These are phyloP conservation scores for Nymphalis c-album DNA, from an alignment of 2,888 invertebrate genomes.

Conservation along the genomic window DNA sequence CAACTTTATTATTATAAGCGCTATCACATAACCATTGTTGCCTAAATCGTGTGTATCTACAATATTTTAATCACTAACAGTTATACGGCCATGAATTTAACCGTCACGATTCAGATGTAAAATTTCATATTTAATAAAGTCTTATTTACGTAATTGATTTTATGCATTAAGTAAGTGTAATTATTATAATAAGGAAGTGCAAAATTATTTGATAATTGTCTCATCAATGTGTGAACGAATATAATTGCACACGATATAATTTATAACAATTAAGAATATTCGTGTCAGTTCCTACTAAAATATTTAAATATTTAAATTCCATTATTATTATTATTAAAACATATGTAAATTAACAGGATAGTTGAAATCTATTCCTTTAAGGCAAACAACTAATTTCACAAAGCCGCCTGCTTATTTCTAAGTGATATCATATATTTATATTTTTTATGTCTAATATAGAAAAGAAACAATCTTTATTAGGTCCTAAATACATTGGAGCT, in stretches of 20 bases:
- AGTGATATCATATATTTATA: too few relatives aligned
- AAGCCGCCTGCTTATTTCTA: too few relatives aligned
- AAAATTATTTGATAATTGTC: background rate
- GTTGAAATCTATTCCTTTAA: too few relatives aligned
- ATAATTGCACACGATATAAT: background rate
- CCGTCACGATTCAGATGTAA: slow-evolving; percentile 7
- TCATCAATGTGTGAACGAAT: background rate
- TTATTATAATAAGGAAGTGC: slow-evolving; percentile 8
- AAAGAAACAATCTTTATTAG: too few relatives aligned
- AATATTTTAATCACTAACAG: slow-evolving; percentile 31
- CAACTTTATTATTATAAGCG: background rate
- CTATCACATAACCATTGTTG: slow-evolving; percentile 30
- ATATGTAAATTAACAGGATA: too few relatives aligned
- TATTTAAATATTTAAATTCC: too few relatives aligned
- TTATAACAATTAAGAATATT: background rate
- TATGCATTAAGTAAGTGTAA: background rate
- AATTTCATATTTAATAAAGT: slow-evolving; percentile 8
- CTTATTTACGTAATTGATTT: slow-evolving; percentile 4
- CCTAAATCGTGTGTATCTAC: slow-evolving; percentile 37
- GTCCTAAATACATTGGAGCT: too few relatives aligned
- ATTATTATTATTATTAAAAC: too few relatives aligned
- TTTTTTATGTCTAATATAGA: too few relatives aligned
- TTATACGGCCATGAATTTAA: slow-evolving; percentile 22
- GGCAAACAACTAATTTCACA: too few relatives aligned
- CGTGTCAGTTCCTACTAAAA: background rate